Evolutionary conservation across 2,888 invertebrate species (phyloP), one percentile per base, ranked within the genome.

Genomic region (Pteria penguin): DNA sequence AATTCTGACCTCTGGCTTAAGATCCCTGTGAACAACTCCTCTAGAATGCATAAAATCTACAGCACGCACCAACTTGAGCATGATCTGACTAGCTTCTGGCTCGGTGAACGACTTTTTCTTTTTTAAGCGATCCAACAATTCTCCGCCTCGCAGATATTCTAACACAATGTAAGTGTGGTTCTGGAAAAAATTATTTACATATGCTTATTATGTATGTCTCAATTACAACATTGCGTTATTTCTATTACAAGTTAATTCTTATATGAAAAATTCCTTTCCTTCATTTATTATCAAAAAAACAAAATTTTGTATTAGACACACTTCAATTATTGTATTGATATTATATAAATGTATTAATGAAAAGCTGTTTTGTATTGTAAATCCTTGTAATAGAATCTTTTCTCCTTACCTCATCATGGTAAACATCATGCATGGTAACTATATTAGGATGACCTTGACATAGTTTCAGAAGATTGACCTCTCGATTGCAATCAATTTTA

Each of bases 391-490:
- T n/a, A n/a, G n/a, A n/a, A n/a, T n/a, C n/a, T n/a, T n/a, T n/a
- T n/a, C 24, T 45, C 27, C 78, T 87, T 87, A 95, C 95, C 90
- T 96, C 94, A 93, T 97, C 97, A 84, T 96, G 94, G 88, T 96
- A 94, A n/a, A 96, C 95, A 90, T 98, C 96, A 85, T 96, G 94
- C 79, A 98, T 92, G 68, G 94, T 94, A 80, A 98, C 96, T 79
- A 98, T 95, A 92, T 97, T 97, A 18, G 95, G 95, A 91, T 98
- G 97, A 2, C 96, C 96, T 88, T 97, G 97, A 90, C 98, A 98
- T 66, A 95, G 94, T 81, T 95, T 94, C 78, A 99, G 93, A 8
- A 96, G 93, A 86, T 95, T 94, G 22, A 97, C 94, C 91, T 99
- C 98, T 61, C 95, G 93, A 1, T 93, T 93, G 69, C 95, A 95